These are phyloP conservation scores for Arrhopalites spinosus DNA, from an alignment of 2,888 invertebrate species.

Conservation along the genomic window DNA sequence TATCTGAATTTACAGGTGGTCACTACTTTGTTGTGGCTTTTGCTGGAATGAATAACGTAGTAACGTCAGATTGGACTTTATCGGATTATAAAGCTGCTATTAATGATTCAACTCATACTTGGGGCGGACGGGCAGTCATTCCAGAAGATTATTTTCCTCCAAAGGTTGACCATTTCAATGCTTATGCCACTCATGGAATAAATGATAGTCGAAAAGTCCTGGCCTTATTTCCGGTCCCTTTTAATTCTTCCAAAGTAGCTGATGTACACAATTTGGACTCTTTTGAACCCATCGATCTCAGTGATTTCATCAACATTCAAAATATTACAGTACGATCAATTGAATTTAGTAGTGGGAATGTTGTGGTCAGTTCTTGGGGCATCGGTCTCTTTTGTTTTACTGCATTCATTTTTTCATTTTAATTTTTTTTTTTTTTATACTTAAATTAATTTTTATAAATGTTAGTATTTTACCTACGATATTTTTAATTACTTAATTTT, in stretches of 20 bases:
- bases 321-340: not conserved
- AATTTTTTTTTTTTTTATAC: not conserved
- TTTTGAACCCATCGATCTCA: conserved; percentile 21
- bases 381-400: too few relatives aligned
- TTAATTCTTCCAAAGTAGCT: conserved; percentile 59
- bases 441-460: not conserved
- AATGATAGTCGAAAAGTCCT: conserved; percentile 61
- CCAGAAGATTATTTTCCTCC: conserved; percentile 62
- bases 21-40: too few relatives aligned
- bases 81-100: not conserved
- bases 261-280: conserved; percentile 58
- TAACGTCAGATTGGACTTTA: not conserved
- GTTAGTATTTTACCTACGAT: not conserved
- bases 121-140: conserved; percentile 60
- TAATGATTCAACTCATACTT: conserved; percentile 57
- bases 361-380: too few relatives aligned
- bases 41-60: not conserved
- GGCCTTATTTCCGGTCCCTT: conserved; percentile 61
- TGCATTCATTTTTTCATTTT: too few relatives aligned
- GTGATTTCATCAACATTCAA: not conserved
- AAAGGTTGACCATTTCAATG: conserved; percentile 61
- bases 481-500: not conserved
- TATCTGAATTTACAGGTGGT: too few relatives aligned
- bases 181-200: conserved; percentile 63
- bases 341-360: too few relatives aligned